Evolutionary conservation across 2,113 vertebrate species (phyloP), one percentile per base, ranked within the genome.

Genomic region (Numida meleagris): DNA sequence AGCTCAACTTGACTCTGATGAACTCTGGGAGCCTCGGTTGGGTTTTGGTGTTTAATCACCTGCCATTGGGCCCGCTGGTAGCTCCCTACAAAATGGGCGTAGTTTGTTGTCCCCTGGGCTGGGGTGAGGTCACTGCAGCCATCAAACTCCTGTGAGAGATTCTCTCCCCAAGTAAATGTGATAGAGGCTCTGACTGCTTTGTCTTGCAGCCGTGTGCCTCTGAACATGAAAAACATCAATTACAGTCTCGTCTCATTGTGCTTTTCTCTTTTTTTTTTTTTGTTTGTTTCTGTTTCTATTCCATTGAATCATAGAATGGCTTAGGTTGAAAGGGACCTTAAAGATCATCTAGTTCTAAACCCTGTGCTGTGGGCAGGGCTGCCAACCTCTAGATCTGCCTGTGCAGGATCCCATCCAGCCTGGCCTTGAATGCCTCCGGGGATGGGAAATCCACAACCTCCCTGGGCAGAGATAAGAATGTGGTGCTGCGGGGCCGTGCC

Each of bases 21-120:
- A 87, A 48, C 70, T 50, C 16, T 19, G 4, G 8, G 40, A 29
- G 71, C 68, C 58, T 21, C 1, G 40, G 46, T 50, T 59, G 38
- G 5, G 1, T 5, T 72, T 29, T 38, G 34, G 46, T 29, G 25
- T 76, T 68, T 8, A 57, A 57, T 33, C 53, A 19, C 31, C 11
- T 12, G 31, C 53, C 12, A 5, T 2, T 34, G 23, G 65, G 46
- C 43, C 43, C 21, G 24, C 3, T 73, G 2, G 55, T 1, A 7
- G 80, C 72, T 43, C 68, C 75, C 31, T 40, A 67, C 38, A 4
- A 5, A 4, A 6, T 0, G 0, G 14, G 33, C 2, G 0, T 6
- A 29, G 62, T 7, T 57, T 38, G 7, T n/a, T n/a, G 45, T 40
- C 58, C 34, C 8, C 38, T 24, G 7, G 29, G 33, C 86, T 38